Evolutionary conservation across 2,113 vertebrate species (phyloP), one percentile per base, ranked within the genome.

Genomic region (Larimichthys polyactis): DNA sequence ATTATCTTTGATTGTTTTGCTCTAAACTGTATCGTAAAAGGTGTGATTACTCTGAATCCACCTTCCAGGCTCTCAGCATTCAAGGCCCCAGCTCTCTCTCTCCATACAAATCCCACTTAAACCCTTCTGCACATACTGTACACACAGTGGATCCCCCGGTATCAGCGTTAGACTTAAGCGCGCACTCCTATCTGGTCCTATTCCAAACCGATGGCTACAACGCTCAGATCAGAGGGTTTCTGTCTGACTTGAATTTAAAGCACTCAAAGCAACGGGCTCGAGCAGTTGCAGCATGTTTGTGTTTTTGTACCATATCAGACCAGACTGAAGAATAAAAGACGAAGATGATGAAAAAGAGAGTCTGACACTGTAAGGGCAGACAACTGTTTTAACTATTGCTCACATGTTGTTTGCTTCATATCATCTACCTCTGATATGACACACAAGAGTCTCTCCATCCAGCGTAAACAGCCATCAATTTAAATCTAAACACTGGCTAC

Each of bases 71-170:
- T 79, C 4, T 65, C 60, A 10, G 22, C 40, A 44, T 51, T 52
- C 22, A 73, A 75, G 40, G 20, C 11, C 16, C 9, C 20, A 52
- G 64, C 59, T 75, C 15, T 67, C 20, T 8, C 4, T 55, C 48
- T 71, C 59, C 7, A 36, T 71, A 44, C 68, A 86, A 81, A 83
- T 65, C 77, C 73, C 70, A 51, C 63, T 75, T 71, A 86, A 79
- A 75, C 12, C 44, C 36, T 40, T 40, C 32, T 4, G 11, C 54
- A 16, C 64, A 64, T 20, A 36, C 58, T 55, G 14, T 69, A 49
- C 68, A 83, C 24, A 32, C 46, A 60, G 64, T 4, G 10, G 4
- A 51, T 43, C 29, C 65, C 24, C n/a, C 57, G 48, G 40, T 69
- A 75, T 27, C 49, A 40, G 62, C 64, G 64, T 64, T 63, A 66